Evolutionary conservation across 2,113 vertebrate genomes (phyloP), one percentile per base, ranked within the genome.

Genomic region (Calidris pugnax): DNA sequence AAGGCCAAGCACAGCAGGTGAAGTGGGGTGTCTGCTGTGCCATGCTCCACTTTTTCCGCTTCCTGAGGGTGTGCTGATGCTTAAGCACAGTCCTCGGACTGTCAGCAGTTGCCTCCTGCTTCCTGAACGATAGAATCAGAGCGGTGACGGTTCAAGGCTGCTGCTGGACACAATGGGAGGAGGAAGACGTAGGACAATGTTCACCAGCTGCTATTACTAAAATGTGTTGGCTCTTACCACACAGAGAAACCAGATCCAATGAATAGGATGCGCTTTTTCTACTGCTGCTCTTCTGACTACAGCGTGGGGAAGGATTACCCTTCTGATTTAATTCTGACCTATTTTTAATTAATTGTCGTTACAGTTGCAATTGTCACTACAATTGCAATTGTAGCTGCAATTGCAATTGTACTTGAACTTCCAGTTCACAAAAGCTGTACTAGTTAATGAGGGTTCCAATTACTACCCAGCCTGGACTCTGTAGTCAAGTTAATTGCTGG

Each of bases 71-170:
- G 35, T 86, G 89, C 91, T 92, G 91, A 45, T 62, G 73, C 80
- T 59, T 33, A 66, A 85, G 75, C 37, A 47, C 71, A 89, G 91
- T 66, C 77, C 74, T 19, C 62, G 18, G 91, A 17, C 81, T 69
- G 81, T 79, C 78, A 95, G 95, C 95, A 87, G 53, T 62, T 79
- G 63, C 93, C 89, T 95, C 45, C 91, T 94, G 90, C 91, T 96
- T 97, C 95, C 93, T 93, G 95, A 91, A 41, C 28, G 78, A 93
- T 41, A 94, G 91, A 91, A 91, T 78, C 77, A 64, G 92, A 91
- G 88, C 79, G 73, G 14, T 43, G 88, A 77, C 6, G 0, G 88
- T 94, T 96, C 96, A 95, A 91, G 93, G 95, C 87, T 91, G 63
- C 76, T 76, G 67, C 78, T 77, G 92, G 72, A 85, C 56, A 94